Base-by-base conservation (phyloP, 53 echinoderm and acorn worm species). In the Arbacia lixula region DNA sequence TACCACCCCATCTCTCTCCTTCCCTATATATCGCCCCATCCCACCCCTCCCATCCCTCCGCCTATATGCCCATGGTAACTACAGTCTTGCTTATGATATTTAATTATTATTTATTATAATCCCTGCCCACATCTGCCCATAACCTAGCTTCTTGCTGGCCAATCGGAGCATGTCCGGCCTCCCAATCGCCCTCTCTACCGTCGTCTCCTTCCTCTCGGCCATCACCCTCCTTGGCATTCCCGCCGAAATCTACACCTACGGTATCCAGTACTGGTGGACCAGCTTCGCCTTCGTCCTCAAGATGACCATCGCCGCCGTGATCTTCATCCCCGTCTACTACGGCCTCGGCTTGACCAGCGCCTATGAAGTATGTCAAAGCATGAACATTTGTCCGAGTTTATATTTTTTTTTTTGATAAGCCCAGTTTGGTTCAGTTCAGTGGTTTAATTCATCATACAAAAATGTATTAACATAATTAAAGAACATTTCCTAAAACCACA, bases 151-250 rank as follows among this genome's bases (percentile, higher is more conserved):
- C 51, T 46, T 93, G 82, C 87, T 93, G 90, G 93, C 93, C 2
- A 90, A 93, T 60, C 84, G 93, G 26, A 85, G 85, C 46, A 93
- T 93, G 93, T 60, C 33, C 22, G 87, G 90, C 38, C 39, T 93
- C n/a, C 93, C 93, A 1, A 87, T 93, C 1, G 93, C 93, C 0
- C 85, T 93, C 62, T 93, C 93, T 12, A 83, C 87, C 27, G 54
- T 87, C 17, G 93, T 90, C 2, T 93, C 93, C 10, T 93, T 87
- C 75, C 90, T 90, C 16, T 93, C 93, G 10, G 90, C 93, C 1
- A 90, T 93, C 87, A 93, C 89, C 32, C 85, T 90, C n/a, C 63
- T 90, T n/a, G 93, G 90, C 1, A 69, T 87, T 8, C 93, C 90
- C 0, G 63, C 87, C 4, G 90, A 93, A 82, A 85, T 93, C 71